Evolutionary conservation across 2,797 vertebrate genomes (phyloP).

Genomic region (Emys orbicularis): DNA sequence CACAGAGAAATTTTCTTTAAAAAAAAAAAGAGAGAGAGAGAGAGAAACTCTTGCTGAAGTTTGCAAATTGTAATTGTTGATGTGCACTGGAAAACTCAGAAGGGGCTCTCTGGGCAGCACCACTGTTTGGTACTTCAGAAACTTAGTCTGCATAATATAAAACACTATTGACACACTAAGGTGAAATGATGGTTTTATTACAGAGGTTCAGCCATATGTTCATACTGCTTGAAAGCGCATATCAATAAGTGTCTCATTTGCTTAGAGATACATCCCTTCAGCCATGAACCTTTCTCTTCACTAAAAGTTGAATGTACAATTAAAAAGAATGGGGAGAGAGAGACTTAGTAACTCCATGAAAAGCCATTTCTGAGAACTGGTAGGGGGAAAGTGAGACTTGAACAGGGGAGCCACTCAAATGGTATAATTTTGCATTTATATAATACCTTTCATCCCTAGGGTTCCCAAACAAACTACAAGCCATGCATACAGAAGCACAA

Average conservation of each 20-base stretch:
- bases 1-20: not conserved
- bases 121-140: not conserved
- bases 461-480: not conserved
- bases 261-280: not conserved
- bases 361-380: not conserved
- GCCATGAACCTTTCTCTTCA: not conserved
- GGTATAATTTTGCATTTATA: not conserved
- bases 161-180: not conserved
- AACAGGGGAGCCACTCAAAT: not conserved
- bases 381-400: not conserved
- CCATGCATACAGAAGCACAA: too few species aligned
- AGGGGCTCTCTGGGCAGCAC: not conserved
- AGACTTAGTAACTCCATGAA: not conserved
- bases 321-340: not conserved
- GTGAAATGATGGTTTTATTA: not conserved
- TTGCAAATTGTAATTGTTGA: not conserved
- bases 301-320: not conserved
- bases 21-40: not conserved
- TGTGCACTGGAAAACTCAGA: not conserved
- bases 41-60: not conserved
- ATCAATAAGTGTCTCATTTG: not conserved
- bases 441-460: not conserved
- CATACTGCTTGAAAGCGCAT: not conserved
- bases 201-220: conserved; percentile 8
- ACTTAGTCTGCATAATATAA: conserved; percentile 1